Evolutionary conservation across 2,113 vertebrate genomes (phyloP), one percentile per base, ranked within the genome.

Genomic region (Myotis lucifugus): DNA sequence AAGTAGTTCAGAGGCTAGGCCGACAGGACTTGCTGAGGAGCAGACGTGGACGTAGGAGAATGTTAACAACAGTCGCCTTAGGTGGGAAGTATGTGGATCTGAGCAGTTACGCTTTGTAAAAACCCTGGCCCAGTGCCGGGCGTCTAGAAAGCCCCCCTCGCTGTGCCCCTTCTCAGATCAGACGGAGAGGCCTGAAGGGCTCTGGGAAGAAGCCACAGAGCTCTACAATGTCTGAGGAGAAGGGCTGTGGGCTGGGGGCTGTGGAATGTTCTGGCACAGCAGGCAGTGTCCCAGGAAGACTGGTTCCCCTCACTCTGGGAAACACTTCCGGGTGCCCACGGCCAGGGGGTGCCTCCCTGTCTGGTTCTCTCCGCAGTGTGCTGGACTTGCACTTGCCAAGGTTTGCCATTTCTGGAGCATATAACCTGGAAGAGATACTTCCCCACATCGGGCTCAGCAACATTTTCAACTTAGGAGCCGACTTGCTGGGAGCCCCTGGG

Each of bases 341-440:
- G 18, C 23, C 40, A 21, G 23, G 27, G 17, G 19, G 15, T 8
- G 13, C 59, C 14, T 89, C 66, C 67, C 69, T 64, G 1, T 87
- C 52, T 90, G 61, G n/a, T 42, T 85, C 77, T 64, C 64, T 76
- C 78, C 83, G 13, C 46, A 96, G 93, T 25, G 87, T 95, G 37
- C 40, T 97, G 90, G 72, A 90, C 64, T 81, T 98, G 40, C 97
- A 94, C 14, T 52, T 96, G 79, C 97, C 95, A 14, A 88, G 73
- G 81, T 23, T 97, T 69, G 93, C 90, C 3, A 87, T 81, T n/a
- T 94, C 91, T 2, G 96, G 88, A 54, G 50, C 82, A 0, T 95
- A 95, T 18, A 84, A 93, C 69, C 29, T 72, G 74, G 97, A 88
- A 72, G 90, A 92, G 40, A 64, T 96, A 29, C 95, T 98, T 54